phyloP scores from a whole-genome alignment of 2,888 invertebrate species.

The Agriopis aurantiaria region DNA sequence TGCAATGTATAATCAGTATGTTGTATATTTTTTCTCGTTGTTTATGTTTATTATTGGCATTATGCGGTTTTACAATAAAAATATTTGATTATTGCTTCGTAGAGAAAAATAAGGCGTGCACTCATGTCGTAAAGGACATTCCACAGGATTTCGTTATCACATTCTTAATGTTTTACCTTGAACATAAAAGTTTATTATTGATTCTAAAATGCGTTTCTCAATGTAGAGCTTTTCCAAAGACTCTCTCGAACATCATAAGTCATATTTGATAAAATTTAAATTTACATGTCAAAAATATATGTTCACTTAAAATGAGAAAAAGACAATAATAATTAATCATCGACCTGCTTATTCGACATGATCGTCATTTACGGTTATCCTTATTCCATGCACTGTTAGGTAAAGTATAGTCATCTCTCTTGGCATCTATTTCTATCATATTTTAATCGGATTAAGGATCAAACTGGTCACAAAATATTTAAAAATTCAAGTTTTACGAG shows the following conservation, averaged over 20 bases:
- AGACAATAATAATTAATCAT: too few species aligned
- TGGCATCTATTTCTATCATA: too few species aligned
- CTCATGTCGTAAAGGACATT: slow-evolving; percentile 10
- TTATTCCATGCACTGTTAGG: not conserved
- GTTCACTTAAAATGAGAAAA: too few species aligned
- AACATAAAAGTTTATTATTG: not conserved
- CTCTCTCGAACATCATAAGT: too few species aligned
- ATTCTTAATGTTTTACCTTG: not conserved
- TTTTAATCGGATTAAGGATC: not conserved
- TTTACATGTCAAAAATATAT: too few species aligned
- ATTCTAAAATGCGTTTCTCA: too few species aligned
- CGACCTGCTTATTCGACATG: not conserved
- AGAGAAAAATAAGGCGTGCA: slow-evolving; percentile 26
- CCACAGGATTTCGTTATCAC: slow-evolving; percentile 8
- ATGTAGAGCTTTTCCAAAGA: too few species aligned
- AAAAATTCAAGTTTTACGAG: not conserved
- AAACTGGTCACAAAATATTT: not conserved
- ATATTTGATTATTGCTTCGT: slow-evolving; percentile 13
- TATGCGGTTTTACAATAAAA: slow-evolving; percentile 7
- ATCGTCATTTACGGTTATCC: not conserved
- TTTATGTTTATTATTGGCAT: not conserved
- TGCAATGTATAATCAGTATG: not conserved
- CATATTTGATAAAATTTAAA: too few species aligned
- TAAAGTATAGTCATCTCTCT: too few species aligned
- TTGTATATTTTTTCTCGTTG: not conserved